phyloP scores from a whole-genome alignment of 2,113 vertebrate species.

The Tenebrosternarchus preto region DNA sequence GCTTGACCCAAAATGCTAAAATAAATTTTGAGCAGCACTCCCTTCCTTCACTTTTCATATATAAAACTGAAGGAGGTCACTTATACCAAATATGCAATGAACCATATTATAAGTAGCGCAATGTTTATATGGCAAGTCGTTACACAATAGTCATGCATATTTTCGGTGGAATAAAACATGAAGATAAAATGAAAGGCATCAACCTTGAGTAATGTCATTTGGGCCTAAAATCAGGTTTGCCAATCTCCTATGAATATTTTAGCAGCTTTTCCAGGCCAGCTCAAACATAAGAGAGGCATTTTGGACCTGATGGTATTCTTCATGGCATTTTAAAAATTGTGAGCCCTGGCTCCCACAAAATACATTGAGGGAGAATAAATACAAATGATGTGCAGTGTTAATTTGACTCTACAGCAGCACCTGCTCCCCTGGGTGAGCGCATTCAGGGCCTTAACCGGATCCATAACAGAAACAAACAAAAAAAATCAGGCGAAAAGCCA shows the following conservation, averaged over 20 bases:
- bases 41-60: too few species aligned
- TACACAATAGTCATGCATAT: background rate
- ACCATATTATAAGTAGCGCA: background rate
- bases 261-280: conserved; percentile 15
- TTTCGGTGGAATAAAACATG: conserved; percentile 8
- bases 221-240: conserved; percentile 23
- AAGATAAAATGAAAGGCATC: conserved; percentile 6
- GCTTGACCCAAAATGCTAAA: too few species aligned
- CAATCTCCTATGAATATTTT: conserved; percentile 41
- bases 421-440: conserved; percentile 2
- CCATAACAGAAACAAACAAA: background rate
- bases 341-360: conserved; percentile 10
- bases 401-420: conserved; percentile 14
- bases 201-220: conserved; percentile 22
- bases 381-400: background rate
- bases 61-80: background rate
- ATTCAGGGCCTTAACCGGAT: conserved; percentile 6
- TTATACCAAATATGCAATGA: conserved; percentile 21
- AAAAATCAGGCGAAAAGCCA: background rate
- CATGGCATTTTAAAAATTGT: background rate
- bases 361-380: conserved; percentile 22
- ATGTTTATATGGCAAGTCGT: background rate
- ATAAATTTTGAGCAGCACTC: too few species aligned
- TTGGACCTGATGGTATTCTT: conserved; percentile 6
- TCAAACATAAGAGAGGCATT: background rate